Conservation (phyloP, 2,888 invertebrate genomes). For the Diplolepis rosae region DNA sequence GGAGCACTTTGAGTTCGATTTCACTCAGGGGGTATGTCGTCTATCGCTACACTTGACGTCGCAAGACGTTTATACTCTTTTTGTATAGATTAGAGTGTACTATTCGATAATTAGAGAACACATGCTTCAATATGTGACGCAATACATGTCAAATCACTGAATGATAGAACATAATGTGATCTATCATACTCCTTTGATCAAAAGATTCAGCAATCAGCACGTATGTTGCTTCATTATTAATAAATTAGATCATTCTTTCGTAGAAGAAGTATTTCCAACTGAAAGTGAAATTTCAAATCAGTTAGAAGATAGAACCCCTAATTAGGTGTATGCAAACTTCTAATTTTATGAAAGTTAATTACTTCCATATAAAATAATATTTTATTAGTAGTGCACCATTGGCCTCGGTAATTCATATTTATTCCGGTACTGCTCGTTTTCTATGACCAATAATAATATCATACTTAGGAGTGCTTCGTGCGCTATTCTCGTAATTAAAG, state of each 20-base stretch:
- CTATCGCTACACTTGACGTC: conserved; percentile 7
- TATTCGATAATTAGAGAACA: conserved; percentile 21
- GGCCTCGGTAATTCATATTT: conserved; percentile 14
- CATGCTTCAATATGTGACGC: conserved; percentile 11
- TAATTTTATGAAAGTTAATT: not conserved
- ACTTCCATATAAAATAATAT: not conserved
- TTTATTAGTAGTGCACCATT: not conserved
- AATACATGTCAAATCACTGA: not conserved
- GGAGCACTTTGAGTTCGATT: not conserved
- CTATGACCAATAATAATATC: conserved; percentile 19
- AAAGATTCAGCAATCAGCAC: too few relatives aligned
- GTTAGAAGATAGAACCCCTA: too few relatives aligned
- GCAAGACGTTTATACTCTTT: conserved; percentile 6
- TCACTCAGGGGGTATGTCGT: conserved; percentile 1
- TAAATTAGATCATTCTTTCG: too few relatives aligned
- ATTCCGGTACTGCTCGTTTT: not conserved
- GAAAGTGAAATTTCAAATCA: too few relatives aligned
- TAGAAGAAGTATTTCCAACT: too few relatives aligned
- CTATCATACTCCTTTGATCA: not conserved
- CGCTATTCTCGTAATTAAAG: conserved; percentile 6
- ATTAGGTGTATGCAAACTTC: too few relatives aligned
- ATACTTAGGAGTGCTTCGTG: not conserved
- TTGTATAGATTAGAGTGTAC: conserved; percentile 14
- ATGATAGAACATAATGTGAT: not conserved
- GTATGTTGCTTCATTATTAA: too few relatives aligned